Percentiles rank a stretch among this genome's conserved stretches.
These are phyloP conservation scores for Falco concolor DNA, from an alignment of 2,797 vertebrate species.

Conservation along the genomic window DNA sequence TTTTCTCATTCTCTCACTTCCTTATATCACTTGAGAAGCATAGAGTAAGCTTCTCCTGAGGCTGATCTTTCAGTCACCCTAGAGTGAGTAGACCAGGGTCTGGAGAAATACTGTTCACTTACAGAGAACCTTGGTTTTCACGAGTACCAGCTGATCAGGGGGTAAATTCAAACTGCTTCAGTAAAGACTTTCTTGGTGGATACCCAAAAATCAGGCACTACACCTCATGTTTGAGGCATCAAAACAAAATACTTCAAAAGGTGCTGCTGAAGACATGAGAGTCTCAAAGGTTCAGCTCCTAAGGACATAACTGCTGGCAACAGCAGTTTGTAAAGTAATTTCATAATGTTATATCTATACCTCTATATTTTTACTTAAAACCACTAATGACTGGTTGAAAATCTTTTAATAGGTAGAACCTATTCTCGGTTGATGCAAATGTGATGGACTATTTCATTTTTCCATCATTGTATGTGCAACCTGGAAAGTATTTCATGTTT, in stretches of 20 bases:
- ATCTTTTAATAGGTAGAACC: neutral
- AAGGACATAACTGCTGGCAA: neutral
- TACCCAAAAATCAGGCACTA: neutral
- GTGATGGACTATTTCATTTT: neutral
- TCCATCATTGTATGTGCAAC: neutral
- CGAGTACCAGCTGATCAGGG: neutral
- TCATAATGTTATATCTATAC: neutral
- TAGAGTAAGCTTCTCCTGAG: neutral
- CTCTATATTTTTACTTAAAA: neutral
- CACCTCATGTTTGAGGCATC: neutral
- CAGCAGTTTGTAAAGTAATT: neutral
- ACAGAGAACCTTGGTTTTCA: neutral
- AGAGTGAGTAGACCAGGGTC: neutral
- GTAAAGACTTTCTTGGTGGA: neutral
- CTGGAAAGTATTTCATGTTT: neutral
- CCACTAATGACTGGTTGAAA: neutral
- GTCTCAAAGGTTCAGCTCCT: neutral
- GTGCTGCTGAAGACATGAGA: neutral
- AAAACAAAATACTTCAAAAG: neutral
- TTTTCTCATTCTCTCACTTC: neutral
- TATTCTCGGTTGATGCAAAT: neutral
- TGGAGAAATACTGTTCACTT: rapidly evolving
- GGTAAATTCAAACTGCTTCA: neutral
- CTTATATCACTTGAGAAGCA: neutral
- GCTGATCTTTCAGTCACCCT: neutral